Evolutionary conservation across 2,797 vertebrate species (phyloP).

Genomic region (Telmatherina bonti): DNA sequence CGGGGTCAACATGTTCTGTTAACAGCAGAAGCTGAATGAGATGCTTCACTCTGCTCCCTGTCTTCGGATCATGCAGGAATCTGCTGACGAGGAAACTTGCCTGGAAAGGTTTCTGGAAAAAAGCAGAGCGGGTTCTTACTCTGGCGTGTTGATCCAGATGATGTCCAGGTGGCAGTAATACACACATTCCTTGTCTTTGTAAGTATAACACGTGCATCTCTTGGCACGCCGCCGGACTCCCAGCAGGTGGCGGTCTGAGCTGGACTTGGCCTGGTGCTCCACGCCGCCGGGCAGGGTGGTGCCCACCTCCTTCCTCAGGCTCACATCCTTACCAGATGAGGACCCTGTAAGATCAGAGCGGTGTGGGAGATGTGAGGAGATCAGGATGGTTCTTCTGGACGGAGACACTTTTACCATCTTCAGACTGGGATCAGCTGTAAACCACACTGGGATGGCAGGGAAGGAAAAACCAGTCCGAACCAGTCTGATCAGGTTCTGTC

Average conservation of each 20-base stretch:
- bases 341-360: slow-evolving; percentile 54
- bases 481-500: too few relatives aligned
- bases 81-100: too few relatives aligned
- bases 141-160: slow-evolving; percentile 97
- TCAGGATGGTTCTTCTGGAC: too few relatives aligned
- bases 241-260: slow-evolving; percentile 23
- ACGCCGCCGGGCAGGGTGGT: neutral
- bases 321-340: slow-evolving; percentile 51
- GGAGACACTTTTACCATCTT: too few relatives aligned
- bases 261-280: neutral
- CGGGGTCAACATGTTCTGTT: too few relatives aligned
- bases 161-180: slow-evolving; percentile 98
- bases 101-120: too few relatives aligned
- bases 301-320: slow-evolving; percentile 38
- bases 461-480: too few relatives aligned
- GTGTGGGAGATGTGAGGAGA: neutral
- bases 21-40: neutral
- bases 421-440: too few relatives aligned
- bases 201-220: slow-evolving; percentile 93
- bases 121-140: slow-evolving; percentile 81
- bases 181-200: slow-evolving; percentile 96
- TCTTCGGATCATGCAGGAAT: too few relatives aligned
- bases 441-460: too few relatives aligned
- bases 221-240: slow-evolving; percentile 73
- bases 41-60: too few relatives aligned